Evolutionary conservation across 2,113 vertebrate genomes (phyloP), one percentile per base, ranked within the genome.

Genomic region (Trachemys scripta): DNA sequence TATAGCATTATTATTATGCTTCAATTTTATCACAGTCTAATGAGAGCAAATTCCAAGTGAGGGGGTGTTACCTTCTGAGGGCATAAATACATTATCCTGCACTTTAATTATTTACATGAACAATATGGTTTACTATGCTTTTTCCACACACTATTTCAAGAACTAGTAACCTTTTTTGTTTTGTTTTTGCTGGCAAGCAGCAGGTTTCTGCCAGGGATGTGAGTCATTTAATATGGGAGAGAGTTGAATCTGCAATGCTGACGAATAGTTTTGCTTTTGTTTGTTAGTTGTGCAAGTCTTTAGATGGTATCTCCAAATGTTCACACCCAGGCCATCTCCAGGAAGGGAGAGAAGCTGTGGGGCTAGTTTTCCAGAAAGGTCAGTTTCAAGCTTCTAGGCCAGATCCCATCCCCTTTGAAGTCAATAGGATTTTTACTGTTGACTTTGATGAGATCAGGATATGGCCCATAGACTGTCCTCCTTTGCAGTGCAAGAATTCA

Each of bases 211-310:
- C 56, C 38, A 93, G 27, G 49, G 65, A 13, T 65, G 88, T 56
- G 13, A 86, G 87, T n/a, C 69, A 82, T 85, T 82, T 84, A 45
- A 35, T 3, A 49, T 35, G 88, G 42, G 83, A 92, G 75, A 82
- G 12, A 69, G 25, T n/a, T 72, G 16, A 38, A 72, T 59, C 57
- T 59, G 12, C 27, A 62, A 4, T n/a, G 65, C 35, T 69, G 35
- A 69, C 22, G 35, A 69, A 38, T 35, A 38, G 35, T 69, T 69
- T 65, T 69, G 35, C 62, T 69, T 69, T 20, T 38, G n/a, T 82
- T 69, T n/a, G 8, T 19, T 86, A 16, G 3, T 10, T 82, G 3
- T 57, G 22, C 29, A 80, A 27, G 75, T 53, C n/a, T 80, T 14
- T 85, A 4, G 53, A 75, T 88, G 79, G 16, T 49, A 29, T 94